Base-by-base conservation (phyloP, 2,888 invertebrate genomes). In the Pristionchus entomophagus region DNA sequence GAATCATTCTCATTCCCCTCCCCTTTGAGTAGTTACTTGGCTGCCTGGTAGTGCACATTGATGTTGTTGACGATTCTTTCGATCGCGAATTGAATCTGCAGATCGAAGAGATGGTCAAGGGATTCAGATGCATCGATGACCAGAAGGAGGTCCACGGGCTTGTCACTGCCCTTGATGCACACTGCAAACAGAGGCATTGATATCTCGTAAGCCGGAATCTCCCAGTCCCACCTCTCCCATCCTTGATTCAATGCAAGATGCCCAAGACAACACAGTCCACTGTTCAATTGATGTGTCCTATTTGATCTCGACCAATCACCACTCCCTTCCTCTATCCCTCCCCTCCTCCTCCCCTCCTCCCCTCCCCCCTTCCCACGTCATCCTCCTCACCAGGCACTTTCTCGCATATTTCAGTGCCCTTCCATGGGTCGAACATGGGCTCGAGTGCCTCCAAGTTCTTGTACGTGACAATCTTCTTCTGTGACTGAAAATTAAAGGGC, bases 41-140 rank as follows among this genome's bases (percentile, higher is more conserved):
- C 93, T 10, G 93, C 93, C 38, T 93, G 92, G 0, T 92, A 91
- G 83, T 93, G 92, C 32, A 93, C 89, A 85, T 93, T 92, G 65
- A 93, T 89, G 87, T 92, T 90, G 22, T 89, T 88, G n/a, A 93
- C 84, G n/a, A 92, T 88, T 22, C 92, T 88, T 26, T 92, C 90
- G 29, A 90, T 88, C 8, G 90, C 89, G 86, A 92, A 92, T 51
- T 90, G 87, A 35, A 92, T 89, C 87, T 91, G 92, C 49, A 92
- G 89, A 41, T 88, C 88, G 88, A 93, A 93, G 19, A 91, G 89
- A 73, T 89, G 88, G 69, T 92, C 91, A 38, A 93, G 87, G 5
- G 92, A 93, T 73, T 92, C 92, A 0, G 92, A 92, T 35, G 92
- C 91, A 85, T 93, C 93, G 62, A 93, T 88, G 29, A 93, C 88